These are phyloP conservation scores for Callosobruchus maculatus DNA, from an alignment of 2,888 invertebrate genomes.

Conservation along the genomic window DNA sequence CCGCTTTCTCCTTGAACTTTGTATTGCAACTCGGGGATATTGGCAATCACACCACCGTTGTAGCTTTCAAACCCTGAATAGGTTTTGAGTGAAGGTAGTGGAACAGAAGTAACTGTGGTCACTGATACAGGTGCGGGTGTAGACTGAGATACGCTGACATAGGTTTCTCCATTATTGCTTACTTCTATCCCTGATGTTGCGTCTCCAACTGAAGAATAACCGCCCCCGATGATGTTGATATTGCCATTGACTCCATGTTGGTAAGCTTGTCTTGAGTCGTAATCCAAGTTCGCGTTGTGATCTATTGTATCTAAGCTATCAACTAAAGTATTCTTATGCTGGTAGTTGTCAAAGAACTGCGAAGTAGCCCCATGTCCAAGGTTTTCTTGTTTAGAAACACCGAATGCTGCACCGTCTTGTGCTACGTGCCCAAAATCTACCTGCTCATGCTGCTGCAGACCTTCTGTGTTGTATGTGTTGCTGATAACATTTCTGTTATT, in stretches of 20 bases:
- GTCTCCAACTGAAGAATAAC: slow-evolving; percentile 39
- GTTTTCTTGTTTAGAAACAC: neutral
- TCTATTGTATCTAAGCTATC: neutral
- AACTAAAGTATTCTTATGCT: neutral
- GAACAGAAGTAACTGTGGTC: slow-evolving; percentile 36
- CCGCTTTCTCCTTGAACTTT: slow-evolving; percentile 27
- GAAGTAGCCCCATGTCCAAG: neutral
- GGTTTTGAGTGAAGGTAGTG: slow-evolving; percentile 35
- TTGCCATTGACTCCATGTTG: slow-evolving; percentile 12
- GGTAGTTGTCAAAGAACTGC: neutral
- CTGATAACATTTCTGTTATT: neutral
- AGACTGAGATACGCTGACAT: slow-evolving; percentile 24
- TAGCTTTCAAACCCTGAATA: slow-evolving; percentile 31
- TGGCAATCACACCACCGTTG: slow-evolving; percentile 42
- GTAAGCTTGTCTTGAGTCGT: neutral
- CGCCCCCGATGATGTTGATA: slow-evolving; percentile 40
- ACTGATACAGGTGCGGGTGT: slow-evolving; percentile 27
- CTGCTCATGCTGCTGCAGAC: neutral
- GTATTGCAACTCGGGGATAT: slow-evolving; percentile 41
- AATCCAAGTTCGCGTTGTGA: neutral
- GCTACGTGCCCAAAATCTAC: neutral
- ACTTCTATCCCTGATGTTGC: slow-evolving; percentile 26
- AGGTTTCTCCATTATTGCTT: slow-evolving; percentile 27
- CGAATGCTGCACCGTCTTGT: neutral
- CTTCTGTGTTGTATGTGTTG: no score